These are phyloP conservation scores for Tetheella fluctuosa DNA, from an alignment of 2,888 invertebrate genomes.

Conservation along the genomic window DNA sequence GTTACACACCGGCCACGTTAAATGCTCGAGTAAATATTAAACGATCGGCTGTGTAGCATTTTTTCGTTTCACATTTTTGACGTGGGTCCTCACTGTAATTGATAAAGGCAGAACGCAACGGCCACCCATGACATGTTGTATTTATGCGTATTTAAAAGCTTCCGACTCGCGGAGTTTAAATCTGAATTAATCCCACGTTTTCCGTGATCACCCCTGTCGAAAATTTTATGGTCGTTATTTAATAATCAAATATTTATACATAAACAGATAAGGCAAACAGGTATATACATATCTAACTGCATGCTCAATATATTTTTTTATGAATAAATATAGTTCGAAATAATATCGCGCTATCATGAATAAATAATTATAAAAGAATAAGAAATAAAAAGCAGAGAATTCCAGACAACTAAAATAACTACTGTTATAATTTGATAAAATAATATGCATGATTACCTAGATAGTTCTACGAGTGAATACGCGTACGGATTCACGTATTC, in stretches of 20 bases:
- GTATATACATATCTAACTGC: background rate
- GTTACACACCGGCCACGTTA: conserved; percentile 21
- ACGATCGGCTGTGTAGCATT: conserved; percentile 53
- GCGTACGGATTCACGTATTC: conserved; percentile 50
- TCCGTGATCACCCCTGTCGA: conserved; percentile 57
- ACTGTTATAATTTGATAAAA: background rate
- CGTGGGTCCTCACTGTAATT: conserved; percentile 69
- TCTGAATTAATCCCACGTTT: conserved; percentile 72
- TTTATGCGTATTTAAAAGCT: conserved; percentile 81
- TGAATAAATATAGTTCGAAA: too few relatives aligned
- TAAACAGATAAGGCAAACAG: background rate
- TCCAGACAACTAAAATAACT: too few relatives aligned
- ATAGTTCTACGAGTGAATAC: conserved; percentile 12
- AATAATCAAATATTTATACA: conserved; percentile 45
- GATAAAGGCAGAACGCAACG: conserved; percentile 72
- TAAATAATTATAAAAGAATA: too few relatives aligned
- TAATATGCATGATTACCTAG: conserved; percentile 6
- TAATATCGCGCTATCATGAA: too few relatives aligned
- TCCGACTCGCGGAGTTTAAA: conserved; percentile 70
- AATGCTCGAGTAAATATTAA: conserved; percentile 61
- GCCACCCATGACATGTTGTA: conserved; percentile 74
- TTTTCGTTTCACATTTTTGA: conserved; percentile 61
- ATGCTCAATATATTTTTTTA: background rate
- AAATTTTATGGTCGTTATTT: conserved; percentile 62
- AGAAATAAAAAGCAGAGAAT: too few relatives aligned